Evolutionary conservation across 2,797 vertebrate species (phyloP), one percentile per base, ranked within the genome.

Genomic region (Setipinna tenuifilis): DNA sequence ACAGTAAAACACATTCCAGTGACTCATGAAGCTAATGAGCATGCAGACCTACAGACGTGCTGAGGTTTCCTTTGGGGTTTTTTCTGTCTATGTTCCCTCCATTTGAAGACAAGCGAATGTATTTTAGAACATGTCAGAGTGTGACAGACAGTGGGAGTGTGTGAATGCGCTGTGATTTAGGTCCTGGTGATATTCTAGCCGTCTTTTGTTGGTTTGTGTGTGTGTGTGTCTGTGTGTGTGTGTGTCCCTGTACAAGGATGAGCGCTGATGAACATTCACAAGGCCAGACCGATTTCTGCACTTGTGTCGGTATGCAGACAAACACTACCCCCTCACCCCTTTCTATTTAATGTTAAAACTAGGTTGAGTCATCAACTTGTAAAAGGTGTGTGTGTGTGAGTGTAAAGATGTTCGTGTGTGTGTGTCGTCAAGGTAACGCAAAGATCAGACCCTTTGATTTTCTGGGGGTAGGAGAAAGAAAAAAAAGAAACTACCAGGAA

Each of bases 361-460:
- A 44, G 31, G 35, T 44, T 78, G 71, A 78, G 71, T 78, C 71
- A 44, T 75, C 6, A 9, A 75, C 68, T 75, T 75, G 17, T 78
- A 78, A 78, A 78, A 19, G 19, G 17, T 78, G 31, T 78, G 31
- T 78, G 50, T 54, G 50, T 54, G 50, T 14, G 50, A 0, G 50
- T 35, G 71, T 44, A 71, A 71, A 71, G 65, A 21, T 75, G 35
- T 44, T 3, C 19, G 35, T 44, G 71, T 78, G 71, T 75, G 46
- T 14, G 50, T 54, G 50, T 54, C 19, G 31, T 44, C 16, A 19
- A 44, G 6, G 17, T 17, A 78, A 78, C 71, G 3, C 16, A 6
- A 6, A 6, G 16, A 44, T 78, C 71, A 44, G 71, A 78, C 71
- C 35, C 35, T 75, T 17, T 75, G 31, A 75, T 78, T 78, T 78